Percentiles rank a stretch among this genome's conserved stretches.
phyloP scores from a whole-genome alignment of 2,797 vertebrate genomes.

The Poeciliopsis infans region DNA sequence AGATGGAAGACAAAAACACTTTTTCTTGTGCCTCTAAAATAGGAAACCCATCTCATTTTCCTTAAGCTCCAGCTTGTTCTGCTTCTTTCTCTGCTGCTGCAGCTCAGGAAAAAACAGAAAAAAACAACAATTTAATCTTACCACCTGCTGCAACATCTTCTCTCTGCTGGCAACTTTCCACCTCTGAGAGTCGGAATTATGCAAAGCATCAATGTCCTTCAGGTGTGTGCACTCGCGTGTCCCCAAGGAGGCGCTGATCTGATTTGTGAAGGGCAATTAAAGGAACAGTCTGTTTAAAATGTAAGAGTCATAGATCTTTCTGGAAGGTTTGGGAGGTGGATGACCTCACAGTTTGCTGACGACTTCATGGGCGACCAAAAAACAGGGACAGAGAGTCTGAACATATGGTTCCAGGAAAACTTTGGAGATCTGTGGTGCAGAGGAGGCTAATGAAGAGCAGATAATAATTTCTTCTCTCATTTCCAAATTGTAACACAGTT shows the following conservation, averaged over 20 bases:
- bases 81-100: slow-evolving; percentile 31
- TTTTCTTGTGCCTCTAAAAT: slow-evolving; percentile 28
- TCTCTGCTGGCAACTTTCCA: slow-evolving; percentile 25
- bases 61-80: slow-evolving; percentile 16
- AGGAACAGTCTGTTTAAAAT: slow-evolving; percentile 51
- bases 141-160: slow-evolving; percentile 19
- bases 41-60: slow-evolving; percentile 46
- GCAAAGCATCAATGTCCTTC: slow-evolving; percentile 55
- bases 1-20: slow-evolving; percentile 15
- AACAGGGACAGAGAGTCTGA: neutral
- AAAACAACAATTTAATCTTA: slow-evolving; percentile 35
- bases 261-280: slow-evolving; percentile 30
- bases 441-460: slow-evolving; percentile 27
- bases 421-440: slow-evolving; percentile 29
- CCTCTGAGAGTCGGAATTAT: slow-evolving; percentile 19
- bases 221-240: slow-evolving; percentile 22
- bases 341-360: slow-evolving; percentile 39
- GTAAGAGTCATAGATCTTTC: slow-evolving; percentile 30
- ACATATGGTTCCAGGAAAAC: slow-evolving; percentile 18
- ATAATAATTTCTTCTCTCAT: slow-evolving; percentile 15
- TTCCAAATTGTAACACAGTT: slow-evolving; percentile 21
- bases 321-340: slow-evolving; percentile 8
- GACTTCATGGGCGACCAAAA: slow-evolving; percentile 10
- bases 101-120: slow-evolving; percentile 21
- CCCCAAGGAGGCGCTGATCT: slow-evolving; percentile 29